Base-by-base conservation (phyloP, 2,113 vertebrate genomes). In the Porphyrio hochstetteri region DNA sequence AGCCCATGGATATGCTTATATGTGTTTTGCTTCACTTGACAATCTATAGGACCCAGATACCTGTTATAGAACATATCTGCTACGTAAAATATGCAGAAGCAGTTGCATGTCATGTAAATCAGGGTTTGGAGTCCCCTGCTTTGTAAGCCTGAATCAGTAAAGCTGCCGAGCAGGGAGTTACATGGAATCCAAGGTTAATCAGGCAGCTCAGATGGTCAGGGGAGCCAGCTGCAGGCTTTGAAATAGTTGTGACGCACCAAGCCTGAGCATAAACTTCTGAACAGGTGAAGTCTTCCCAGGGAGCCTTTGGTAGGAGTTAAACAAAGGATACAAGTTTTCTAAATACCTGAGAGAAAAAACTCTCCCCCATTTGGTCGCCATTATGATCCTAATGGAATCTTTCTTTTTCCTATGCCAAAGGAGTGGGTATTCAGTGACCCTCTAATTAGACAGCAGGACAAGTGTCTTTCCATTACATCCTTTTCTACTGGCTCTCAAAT, bases 381-480 rank as follows among this genome's bases (percentile, higher is more conserved):
- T 48, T 69, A 42, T 31, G n/a, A 65, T 88, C 59, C 38, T 96
- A 91, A 96, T 18, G 18, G 33, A 90, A 85, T 72, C 12, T 46
- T 72, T 56, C 65, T 88, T 89, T 94, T 86, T 85, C n/a, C 82
- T 76, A 14, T 67, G 74, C 61, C 96, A 82, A 91, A 99, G 99
- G 99, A 98, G 27, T 99, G 99, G 99, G 98, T 98, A 48, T 98
- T 99, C 86, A 98, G 98, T 33, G 99, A 99, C 77, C 98, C 99
- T 31, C 97, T 99, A 96, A 98, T 99, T 95, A 98, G 98, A 64
- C 99, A 99, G 96, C 99, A 99, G 90, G 99, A 99, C 95, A 98
- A 98, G 96, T 99, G 99, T 96, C 97, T 99, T 92, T 98, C 99
- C 56, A 98, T 99, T 92, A 97, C 98, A 35, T 98, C 99, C 76